A percentile compares a stretch with the other conserved stretches of the same genome.
These are phyloP conservation scores for Chondrosia reniformis DNA, from an alignment of 37 sponge, comb jelly and placozoan genomes.

Conservation along the genomic window DNA sequence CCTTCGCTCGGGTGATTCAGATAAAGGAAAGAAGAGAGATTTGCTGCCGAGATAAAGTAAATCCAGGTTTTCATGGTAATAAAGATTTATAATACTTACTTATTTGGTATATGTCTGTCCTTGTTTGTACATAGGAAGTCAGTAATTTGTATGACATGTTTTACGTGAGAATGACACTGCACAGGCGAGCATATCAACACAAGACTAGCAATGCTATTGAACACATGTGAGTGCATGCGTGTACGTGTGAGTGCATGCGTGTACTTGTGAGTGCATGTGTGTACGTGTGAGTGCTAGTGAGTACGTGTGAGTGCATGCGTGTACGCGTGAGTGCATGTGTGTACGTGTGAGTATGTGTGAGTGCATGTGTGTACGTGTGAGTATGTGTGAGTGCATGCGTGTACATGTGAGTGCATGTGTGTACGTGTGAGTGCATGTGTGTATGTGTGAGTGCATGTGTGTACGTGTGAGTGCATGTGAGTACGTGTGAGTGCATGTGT, in stretches of 20 bases:
- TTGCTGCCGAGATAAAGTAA: constrained; percentile 85
- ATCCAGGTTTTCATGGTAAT: not conserved
- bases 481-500: not conserved
- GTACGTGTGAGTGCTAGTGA: not conserved
- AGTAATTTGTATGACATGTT: constrained; percentile 94
- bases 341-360: not conserved
- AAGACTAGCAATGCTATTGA: constrained; percentile 77
- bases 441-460: not conserved
- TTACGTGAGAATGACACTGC: constrained; percentile 74
- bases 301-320: not conserved
- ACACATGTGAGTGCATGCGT: constrained; percentile 54
- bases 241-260: not conserved
- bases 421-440: not conserved
- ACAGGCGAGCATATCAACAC: constrained; percentile 94
- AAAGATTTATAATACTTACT: not conserved
- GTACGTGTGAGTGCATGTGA: not conserved
- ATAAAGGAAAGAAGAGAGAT: constrained; percentile 72
- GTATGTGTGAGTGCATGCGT: not conserved
- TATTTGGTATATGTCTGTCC: not conserved
- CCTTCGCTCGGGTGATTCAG: constrained; percentile 76
- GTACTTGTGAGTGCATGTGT: not conserved
- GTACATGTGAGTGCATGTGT: not conserved
- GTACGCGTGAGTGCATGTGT: not conserved
- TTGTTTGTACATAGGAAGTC: constrained; percentile 65
- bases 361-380: not conserved